Conservation (phyloP, 2,797 vertebrate species). For the Astyanax mexicanus region DNA sequence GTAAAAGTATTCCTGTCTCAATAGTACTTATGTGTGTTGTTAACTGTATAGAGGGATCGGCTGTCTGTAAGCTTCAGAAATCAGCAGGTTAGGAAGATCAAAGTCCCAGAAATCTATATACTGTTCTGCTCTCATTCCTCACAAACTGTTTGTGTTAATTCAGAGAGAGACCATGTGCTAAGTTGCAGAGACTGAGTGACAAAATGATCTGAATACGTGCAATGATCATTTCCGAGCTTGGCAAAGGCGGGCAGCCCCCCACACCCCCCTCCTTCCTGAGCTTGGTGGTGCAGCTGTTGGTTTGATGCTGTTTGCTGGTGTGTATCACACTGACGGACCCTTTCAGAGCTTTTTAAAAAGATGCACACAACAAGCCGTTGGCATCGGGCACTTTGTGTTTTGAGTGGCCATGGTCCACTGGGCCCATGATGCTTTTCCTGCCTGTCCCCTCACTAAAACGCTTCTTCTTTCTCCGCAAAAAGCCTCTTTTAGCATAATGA, state of each 20-base stretch:
- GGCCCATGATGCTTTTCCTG: slow-evolving; percentile 63
- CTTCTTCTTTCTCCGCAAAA: slow-evolving; percentile 56
- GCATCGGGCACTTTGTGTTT: slow-evolving; percentile 59
- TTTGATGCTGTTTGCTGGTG: slow-evolving; percentile 56
- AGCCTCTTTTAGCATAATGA: slow-evolving; percentile 75
- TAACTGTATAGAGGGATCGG: no score
- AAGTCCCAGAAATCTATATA: no score
- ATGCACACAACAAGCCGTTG: slow-evolving; percentile 64
- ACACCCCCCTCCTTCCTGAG: not conserved
- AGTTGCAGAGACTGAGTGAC: not conserved
- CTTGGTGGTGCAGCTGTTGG: not conserved
- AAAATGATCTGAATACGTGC: not conserved
- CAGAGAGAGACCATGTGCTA: not conserved
- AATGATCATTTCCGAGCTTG: not conserved
- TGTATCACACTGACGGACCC: slow-evolving; percentile 56
- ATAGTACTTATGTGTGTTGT: no score
- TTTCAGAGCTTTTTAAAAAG: slow-evolving; percentile 71
- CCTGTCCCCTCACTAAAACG: slow-evolving; percentile 54
- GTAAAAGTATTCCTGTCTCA: no score
- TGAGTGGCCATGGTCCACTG: slow-evolving; percentile 56
- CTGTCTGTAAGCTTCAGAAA: no score
- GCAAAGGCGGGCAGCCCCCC: not conserved
- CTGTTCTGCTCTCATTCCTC: not conserved
- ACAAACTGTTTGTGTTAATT: not conserved
- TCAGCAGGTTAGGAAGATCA: no score